These are phyloP conservation scores for Meloidogyne floridensis DNA, from an alignment of 1,140 invertebrate genomes.

Conservation along the genomic window DNA sequence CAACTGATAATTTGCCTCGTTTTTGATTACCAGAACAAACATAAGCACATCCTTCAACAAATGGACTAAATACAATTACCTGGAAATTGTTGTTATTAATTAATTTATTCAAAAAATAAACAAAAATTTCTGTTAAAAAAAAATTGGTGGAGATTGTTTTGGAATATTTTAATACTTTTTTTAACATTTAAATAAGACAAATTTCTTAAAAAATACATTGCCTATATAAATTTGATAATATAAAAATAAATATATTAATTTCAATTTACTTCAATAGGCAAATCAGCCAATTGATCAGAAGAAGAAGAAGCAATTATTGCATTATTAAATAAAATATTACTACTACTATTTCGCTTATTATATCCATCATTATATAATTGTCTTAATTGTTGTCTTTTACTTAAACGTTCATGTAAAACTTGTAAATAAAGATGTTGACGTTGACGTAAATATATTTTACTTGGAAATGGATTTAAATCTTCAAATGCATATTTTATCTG, in stretches of 20 bases:
- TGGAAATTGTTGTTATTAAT: neutral
- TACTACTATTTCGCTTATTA: neutral
- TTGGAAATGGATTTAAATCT: conserved; percentile 69
- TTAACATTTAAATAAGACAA: no score
- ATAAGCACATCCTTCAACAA: conserved; percentile 54
- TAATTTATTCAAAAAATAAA: neutral
- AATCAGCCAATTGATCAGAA: conserved; percentile 55
- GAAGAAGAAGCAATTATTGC: conserved; percentile 7
- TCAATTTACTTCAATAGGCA: conserved; percentile 49
- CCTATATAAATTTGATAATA: no score
- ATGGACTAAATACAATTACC: conserved; percentile 51
- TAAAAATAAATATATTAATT: no score
- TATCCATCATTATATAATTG: conserved; percentile 51
- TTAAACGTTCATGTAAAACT: conserved; percentile 68
- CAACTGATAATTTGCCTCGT: conserved; percentile 66
- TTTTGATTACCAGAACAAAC: conserved; percentile 68
- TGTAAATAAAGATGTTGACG: conserved; percentile 69
- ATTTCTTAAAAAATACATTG: no score
- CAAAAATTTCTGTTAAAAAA: no score
- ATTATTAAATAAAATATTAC: neutral
- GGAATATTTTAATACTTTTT: no score
- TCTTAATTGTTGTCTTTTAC: conserved; percentile 65
- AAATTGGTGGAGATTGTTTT: no score
- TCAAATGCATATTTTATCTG: conserved; percentile 68
- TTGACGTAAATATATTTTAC: conserved; percentile 66